Percentiles rank a stretch among this genome's conserved stretches.
Conservation (phyloP, 2,888 invertebrate genomes). For the Papilio elwesi region DNA sequence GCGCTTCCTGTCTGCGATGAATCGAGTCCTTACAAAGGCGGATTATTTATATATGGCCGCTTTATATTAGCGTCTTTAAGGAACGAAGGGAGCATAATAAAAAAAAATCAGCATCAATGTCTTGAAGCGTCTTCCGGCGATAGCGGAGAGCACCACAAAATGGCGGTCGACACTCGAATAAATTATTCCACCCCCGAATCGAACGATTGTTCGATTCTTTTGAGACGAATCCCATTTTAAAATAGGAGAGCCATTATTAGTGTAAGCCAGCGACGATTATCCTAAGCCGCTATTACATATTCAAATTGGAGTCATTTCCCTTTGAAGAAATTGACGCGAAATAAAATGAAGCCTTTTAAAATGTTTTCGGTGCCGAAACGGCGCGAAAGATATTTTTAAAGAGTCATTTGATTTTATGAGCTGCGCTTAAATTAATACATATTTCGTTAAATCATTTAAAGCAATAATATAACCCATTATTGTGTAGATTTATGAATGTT, state of each 20-base stretch:
- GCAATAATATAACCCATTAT: background rate
- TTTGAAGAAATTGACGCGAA: slow-evolving; percentile 83
- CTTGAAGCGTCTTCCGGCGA: slow-evolving; percentile 81
- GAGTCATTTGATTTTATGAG: slow-evolving; percentile 51
- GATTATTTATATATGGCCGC: slow-evolving; percentile 82
- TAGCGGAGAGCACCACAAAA: slow-evolving; percentile 78
- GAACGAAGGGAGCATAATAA: slow-evolving; percentile 81
- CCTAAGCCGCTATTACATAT: slow-evolving; percentile 83
- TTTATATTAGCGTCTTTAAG: slow-evolving; percentile 84
- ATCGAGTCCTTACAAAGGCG: slow-evolving; percentile 73
- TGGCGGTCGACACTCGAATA: slow-evolving; percentile 83
- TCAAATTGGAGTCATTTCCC: slow-evolving; percentile 83
- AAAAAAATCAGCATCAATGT: slow-evolving; percentile 84
- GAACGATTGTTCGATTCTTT: slow-evolving; percentile 83
- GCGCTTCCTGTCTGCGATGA: slow-evolving; percentile 69
- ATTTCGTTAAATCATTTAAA: slow-evolving; percentile 22
- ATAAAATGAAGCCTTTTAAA: slow-evolving; percentile 80
- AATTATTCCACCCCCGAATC: slow-evolving; percentile 78
- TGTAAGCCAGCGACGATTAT: slow-evolving; percentile 83
- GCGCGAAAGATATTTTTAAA: slow-evolving; percentile 69
- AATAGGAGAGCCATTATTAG: slow-evolving; percentile 81
- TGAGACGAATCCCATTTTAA: slow-evolving; percentile 78
- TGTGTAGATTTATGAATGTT: no score
- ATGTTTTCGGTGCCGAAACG: slow-evolving; percentile 62
- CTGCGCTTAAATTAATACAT: slow-evolving; percentile 41